Conservation (phyloP, 1,140 invertebrate species). For the Aethina tumida region DNA sequence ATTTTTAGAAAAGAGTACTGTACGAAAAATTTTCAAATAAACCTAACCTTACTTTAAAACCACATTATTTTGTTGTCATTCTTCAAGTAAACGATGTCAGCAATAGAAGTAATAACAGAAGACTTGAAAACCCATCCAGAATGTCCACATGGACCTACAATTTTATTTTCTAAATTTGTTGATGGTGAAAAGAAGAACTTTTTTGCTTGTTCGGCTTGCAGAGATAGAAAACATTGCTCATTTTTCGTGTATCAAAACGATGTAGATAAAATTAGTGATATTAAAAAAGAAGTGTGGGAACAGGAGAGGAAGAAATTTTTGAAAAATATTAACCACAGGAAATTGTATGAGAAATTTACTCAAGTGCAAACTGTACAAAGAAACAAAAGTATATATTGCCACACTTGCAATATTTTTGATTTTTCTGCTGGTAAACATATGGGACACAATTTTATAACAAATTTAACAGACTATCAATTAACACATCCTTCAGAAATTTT, state of each 20-base stretch:
- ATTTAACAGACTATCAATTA: constrained; percentile 41
- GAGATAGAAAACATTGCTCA: constrained; percentile 62
- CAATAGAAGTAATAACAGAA: constrained; percentile 20
- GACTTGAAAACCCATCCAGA: constrained; percentile 39
- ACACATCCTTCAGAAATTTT: constrained; percentile 48
- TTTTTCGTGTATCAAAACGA: constrained; percentile 52
- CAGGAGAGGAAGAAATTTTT: constrained; percentile 39
- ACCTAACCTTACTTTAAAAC: too few species aligned
- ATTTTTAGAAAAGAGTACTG: too few species aligned
- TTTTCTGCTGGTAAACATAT: constrained; percentile 38
- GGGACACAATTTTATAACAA: constrained; percentile 37
- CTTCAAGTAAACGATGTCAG: constrained; percentile 11
- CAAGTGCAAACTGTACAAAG: constrained; percentile 29
- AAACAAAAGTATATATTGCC: constrained; percentile 47
- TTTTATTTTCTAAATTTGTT: constrained; percentile 50
- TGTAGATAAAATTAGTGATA: constrained; percentile 35
- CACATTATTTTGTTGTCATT: too few species aligned
- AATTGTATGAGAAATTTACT: constrained; percentile 41
- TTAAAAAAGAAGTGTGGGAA: constrained; percentile 40
- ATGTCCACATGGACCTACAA: constrained; percentile 55
- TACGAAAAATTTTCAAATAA: too few species aligned
- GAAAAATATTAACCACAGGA: constrained; percentile 40
- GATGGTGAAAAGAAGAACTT: constrained; percentile 38
- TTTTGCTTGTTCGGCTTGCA: constrained; percentile 70
- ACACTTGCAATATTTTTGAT: constrained; percentile 50